A percentile compares a stretch with the other conserved stretches of the same genome.
Evolutionary conservation across 2,888 invertebrate species (phyloP).

Genomic region (Ennomos quercinarius): DNA sequence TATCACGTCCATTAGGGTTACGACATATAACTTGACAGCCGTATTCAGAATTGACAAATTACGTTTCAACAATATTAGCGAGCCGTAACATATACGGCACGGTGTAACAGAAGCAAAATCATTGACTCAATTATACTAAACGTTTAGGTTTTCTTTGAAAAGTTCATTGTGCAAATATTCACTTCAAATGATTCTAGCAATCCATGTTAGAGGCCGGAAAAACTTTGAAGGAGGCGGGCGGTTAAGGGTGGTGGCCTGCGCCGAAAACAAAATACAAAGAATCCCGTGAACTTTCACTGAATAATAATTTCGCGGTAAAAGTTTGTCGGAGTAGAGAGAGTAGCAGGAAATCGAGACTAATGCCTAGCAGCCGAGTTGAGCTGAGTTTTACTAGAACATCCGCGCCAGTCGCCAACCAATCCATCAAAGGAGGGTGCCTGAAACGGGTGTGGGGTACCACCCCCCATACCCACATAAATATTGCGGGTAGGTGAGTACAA

Average conservation of each 20-base stretch:
- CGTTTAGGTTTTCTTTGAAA: constrained; percentile 4
- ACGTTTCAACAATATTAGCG: constrained; percentile 6
- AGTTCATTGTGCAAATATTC: constrained; percentile 26
- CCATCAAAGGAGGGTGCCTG: constrained; percentile 84
- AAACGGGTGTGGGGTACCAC: constrained; percentile 74
- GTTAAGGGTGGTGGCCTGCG: constrained; percentile 33
- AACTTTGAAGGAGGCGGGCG: constrained; percentile 54
- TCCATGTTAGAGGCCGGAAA: constrained; percentile 56
- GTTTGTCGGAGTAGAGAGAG: constrained; percentile 66
- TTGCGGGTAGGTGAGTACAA: constrained; percentile 85
- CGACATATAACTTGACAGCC: constrained; percentile 8
- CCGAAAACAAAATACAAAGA: constrained; percentile 72
- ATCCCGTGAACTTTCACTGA: constrained; percentile 77
- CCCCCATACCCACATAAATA: constrained; percentile 84
- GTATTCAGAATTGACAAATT: constrained; percentile 3
- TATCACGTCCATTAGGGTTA: constrained; percentile 48
- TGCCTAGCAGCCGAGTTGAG: constrained; percentile 71
- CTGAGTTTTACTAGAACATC: constrained; percentile 79
- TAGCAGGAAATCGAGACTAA: constrained; percentile 77
- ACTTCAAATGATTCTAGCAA: constrained; percentile 49
- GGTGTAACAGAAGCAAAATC: not conserved
- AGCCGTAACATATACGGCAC: no score
- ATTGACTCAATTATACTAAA: constrained; percentile 3
- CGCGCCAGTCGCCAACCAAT: constrained; percentile 83
- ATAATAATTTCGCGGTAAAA: constrained; percentile 78